Evolutionary conservation across 1,140 invertebrate species (phyloP).

Genomic region (Drosophila teissieri): DNA sequence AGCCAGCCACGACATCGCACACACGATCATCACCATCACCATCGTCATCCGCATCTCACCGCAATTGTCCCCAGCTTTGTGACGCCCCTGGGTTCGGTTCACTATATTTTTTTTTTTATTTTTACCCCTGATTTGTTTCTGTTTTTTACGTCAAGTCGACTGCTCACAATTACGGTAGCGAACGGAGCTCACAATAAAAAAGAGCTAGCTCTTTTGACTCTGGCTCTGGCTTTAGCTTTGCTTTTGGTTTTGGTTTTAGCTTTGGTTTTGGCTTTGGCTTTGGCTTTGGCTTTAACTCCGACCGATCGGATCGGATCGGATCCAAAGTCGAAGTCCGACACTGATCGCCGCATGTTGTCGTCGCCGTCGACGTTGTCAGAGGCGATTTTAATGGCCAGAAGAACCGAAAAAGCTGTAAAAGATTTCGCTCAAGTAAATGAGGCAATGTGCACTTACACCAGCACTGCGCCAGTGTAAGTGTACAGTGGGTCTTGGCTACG

Average conservation of each 20-base stretch:
- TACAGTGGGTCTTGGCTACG: not conserved
- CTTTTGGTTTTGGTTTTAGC: not conserved
- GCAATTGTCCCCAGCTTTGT: constrained; percentile 60
- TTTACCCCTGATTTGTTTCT: not conserved
- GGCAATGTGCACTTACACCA: constrained; percentile 40
- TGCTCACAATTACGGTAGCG: constrained; percentile 71
- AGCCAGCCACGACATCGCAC: constrained; percentile 54
- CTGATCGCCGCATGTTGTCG: constrained; percentile 69
- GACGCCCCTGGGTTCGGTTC: constrained; percentile 9
- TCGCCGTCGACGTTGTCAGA: constrained; percentile 23
- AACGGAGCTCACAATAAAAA: constrained; percentile 49
- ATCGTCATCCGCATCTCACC: constrained; percentile 16
- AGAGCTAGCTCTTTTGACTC: constrained; percentile 1
- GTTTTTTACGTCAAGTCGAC: constrained; percentile 1
- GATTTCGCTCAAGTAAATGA: constrained; percentile 68
- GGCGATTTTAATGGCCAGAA: constrained; percentile 63
- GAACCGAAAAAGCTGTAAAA: constrained; percentile 71
- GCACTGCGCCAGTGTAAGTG: not conserved
- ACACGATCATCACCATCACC: constrained; percentile 25
- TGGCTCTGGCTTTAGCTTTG: too few species aligned
- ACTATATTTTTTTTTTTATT: not conserved
- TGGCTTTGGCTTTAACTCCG: not conserved
- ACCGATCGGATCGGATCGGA: constrained; percentile 1
- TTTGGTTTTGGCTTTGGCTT: constrained; percentile 3
- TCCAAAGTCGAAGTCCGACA: constrained; percentile 25